These are phyloP conservation scores for Gymnocheta viridis DNA, from an alignment of 2,888 invertebrate species.

Conservation along the genomic window DNA sequence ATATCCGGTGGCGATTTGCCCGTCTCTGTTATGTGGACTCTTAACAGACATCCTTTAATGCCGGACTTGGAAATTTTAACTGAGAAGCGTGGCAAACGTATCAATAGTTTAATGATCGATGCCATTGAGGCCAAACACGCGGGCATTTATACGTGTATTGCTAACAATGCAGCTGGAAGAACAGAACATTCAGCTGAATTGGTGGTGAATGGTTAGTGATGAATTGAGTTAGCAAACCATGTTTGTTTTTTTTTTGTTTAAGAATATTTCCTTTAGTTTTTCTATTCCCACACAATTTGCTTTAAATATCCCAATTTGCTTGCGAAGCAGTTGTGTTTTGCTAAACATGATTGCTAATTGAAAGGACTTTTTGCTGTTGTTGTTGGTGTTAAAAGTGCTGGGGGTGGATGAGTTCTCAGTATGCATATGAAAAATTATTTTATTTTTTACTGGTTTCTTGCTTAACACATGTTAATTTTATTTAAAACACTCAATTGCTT, in stretches of 20 bases:
- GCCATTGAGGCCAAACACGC: conserved; percentile 87
- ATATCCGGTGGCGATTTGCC: conserved; percentile 91
- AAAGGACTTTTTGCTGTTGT: background rate
- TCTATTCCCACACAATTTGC: background rate
- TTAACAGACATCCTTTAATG: conserved; percentile 83
- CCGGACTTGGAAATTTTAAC: conserved; percentile 79
- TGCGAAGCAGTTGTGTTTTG: background rate
- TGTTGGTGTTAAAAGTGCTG: background rate
- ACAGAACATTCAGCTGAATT: conserved; percentile 87
- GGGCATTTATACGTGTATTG: conserved; percentile 89
- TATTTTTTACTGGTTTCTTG: background rate
- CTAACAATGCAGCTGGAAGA: conserved; percentile 88
- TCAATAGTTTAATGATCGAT: conserved; percentile 85
- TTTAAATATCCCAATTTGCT: background rate
- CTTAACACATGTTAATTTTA: conserved; percentile 3
- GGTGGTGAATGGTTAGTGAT: conserved; percentile 87
- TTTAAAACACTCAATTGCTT: background rate
- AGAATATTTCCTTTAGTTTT: background rate
- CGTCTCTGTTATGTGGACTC: conserved; percentile 88
- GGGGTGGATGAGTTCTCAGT: background rate
- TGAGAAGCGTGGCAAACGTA: conserved; percentile 82
- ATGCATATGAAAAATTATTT: conserved; percentile 46
- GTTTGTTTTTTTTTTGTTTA: background rate
- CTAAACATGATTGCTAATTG: background rate
- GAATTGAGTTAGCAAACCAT: background rate